phyloP scores from a whole-genome alignment of 1,140 invertebrate genomes.

The Calliphora vicina region DNA sequence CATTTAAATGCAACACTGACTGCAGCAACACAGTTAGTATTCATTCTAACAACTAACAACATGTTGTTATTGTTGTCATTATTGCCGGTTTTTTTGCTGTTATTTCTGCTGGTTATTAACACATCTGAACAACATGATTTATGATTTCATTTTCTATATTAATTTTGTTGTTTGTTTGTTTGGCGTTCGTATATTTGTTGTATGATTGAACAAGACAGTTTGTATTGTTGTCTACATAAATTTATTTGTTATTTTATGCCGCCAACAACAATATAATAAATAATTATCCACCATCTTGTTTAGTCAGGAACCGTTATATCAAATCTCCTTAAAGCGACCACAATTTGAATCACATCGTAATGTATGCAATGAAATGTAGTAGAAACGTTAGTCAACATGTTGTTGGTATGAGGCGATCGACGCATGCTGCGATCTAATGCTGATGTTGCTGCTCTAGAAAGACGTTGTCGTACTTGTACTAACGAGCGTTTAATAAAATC shows the following conservation, averaged over 20 bases:
- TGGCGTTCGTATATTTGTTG: not conserved
- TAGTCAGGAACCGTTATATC: not conserved
- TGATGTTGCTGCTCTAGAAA: too few species aligned
- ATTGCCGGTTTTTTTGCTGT: not conserved
- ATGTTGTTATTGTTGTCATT: not conserved
- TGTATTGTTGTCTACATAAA: not conserved
- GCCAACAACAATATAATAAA: not conserved
- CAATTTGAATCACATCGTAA: too few species aligned
- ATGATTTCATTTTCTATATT: not conserved
- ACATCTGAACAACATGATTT: not conserved
- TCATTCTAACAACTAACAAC: not conserved
- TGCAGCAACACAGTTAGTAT: not conserved
- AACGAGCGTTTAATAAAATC: too few species aligned
- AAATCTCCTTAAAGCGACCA: not conserved
- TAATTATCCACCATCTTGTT: not conserved
- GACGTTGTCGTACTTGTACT: too few species aligned
- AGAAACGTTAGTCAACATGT: too few species aligned
- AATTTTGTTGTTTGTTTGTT: not conserved
- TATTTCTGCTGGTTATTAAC: conserved; percentile 1
- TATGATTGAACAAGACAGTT: not conserved
- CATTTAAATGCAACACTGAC: conserved; percentile 60
- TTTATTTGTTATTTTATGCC: not conserved
- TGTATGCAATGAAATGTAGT: too few species aligned
- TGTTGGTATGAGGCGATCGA: too few species aligned
- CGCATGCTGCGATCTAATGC: too few species aligned